Evolutionary conservation across 2,888 invertebrate genomes (phyloP), one percentile per base, ranked within the genome.

Genomic region (Zhuqinia jingwanae): DNA sequence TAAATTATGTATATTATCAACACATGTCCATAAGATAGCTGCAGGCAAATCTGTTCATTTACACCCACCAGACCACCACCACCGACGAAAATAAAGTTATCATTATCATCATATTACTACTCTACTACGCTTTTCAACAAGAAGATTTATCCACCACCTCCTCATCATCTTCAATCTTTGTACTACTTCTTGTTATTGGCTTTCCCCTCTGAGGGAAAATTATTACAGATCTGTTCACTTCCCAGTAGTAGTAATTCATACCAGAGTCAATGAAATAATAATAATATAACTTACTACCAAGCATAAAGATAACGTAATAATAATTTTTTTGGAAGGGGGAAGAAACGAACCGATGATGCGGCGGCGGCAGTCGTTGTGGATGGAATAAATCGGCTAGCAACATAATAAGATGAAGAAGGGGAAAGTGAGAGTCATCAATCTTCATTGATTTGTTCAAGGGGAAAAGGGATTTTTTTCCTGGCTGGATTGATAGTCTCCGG

Each of bases 371-470:
- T 17, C 53, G n/a, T n/a, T n/a, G n/a, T n/a, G n/a, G n/a, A n/a
- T n/a, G n/a, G n/a, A 53, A 20, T 53, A n/a, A 53, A 20, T 17
- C 17, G 20, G 53, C 53, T 50, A 53, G 17, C 53, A 10, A 53
- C 53, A 13, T 63, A 17, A 36, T 30, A 79, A 42, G 27, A 45
- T 27, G 60, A 42, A 63, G 75, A 53, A 80, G 85, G 84, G 77
- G 65, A 88, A 87, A 88, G 87, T 87, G 88, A 89, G 87, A 70
- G 88, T 88, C 88, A 90, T 90, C 90, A 90, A 90, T 90, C 90
- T 90, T 90, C 90, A 90, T 90, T 90, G 90, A 90, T 89, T 88
- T 63, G 27, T 27, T 83, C 84, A 78, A 88, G 88, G 90, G 89
- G 87, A 88, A 68, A 70, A 83, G 86, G 88, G 79, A 81, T 89